phyloP scores from a whole-genome alignment of 2,797 vertebrate species.

The Parauchenoglanis ngamensis region DNA sequence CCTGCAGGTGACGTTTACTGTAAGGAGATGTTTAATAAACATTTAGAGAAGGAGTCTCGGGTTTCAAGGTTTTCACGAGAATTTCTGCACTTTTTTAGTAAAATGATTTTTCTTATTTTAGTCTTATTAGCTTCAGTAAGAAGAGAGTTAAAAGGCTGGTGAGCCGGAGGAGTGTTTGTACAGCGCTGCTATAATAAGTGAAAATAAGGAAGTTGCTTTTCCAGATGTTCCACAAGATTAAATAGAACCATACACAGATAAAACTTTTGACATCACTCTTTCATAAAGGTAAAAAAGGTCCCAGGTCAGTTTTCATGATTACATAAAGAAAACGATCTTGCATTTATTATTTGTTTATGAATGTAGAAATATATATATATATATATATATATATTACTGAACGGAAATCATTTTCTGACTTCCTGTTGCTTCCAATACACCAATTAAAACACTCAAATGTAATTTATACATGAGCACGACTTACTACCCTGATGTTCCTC shows the following conservation, averaged over 20 bases:
- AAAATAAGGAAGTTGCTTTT: neutral
- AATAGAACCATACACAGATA: neutral
- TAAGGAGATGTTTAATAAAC: neutral
- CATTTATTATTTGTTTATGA: too few relatives aligned
- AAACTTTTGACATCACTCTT: neutral
- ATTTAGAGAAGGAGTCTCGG: neutral
- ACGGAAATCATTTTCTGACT: too few relatives aligned
- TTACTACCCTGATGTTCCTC: neutral
- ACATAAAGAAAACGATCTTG: too few relatives aligned
- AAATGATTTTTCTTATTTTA: neutral
- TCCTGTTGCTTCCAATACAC: neutral
- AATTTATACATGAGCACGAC: neutral
- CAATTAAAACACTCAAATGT: neutral
- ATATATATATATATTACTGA: too few relatives aligned
- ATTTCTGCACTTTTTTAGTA: neutral
- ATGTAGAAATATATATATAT: too few relatives aligned
- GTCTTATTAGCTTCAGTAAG: neutral
- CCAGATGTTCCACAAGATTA: neutral
- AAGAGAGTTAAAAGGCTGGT: neutral
- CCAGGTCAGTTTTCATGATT: neutral
- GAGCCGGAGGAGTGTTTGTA: neutral
- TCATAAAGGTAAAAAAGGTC: neutral
- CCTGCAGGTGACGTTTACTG: neutral
- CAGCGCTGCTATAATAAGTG: neutral
- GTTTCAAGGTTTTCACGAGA: neutral